Percentiles rank a stretch among this genome's conserved stretches.
Evolutionary conservation across 2,888 invertebrate genomes (phyloP).

Genomic region (Noctua pronuba): DNA sequence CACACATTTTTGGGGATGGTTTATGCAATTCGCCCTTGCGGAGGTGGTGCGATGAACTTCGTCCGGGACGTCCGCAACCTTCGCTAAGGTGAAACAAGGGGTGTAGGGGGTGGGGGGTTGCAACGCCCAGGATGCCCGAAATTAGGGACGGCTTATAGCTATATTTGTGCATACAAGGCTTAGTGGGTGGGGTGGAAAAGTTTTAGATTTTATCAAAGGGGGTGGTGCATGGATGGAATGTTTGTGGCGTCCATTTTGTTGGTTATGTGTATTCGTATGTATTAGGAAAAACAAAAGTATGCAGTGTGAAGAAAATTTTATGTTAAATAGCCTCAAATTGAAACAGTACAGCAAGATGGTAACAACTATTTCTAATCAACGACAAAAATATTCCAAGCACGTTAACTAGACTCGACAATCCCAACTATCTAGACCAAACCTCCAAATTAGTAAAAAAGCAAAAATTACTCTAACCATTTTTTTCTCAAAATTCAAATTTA

Average conservation of each 20-base stretch:
- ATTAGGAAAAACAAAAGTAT: background rate
- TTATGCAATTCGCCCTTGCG: conserved; percentile 70
- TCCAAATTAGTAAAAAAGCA: conserved; percentile 1
- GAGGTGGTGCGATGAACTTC: conserved; percentile 66
- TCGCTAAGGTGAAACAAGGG: conserved; percentile 61
- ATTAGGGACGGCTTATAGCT: conserved; percentile 49
- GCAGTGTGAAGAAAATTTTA: background rate
- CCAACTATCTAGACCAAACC: conserved; percentile 28
- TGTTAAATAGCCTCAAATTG: background rate
- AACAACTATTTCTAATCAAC: conserved; percentile 2
- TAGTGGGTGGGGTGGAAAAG: conserved; percentile 30
- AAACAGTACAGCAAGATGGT: background rate
- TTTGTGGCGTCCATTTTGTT: conserved; percentile 19
- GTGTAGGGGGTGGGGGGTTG: conserved; percentile 45
- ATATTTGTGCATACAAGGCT: conserved; percentile 42
- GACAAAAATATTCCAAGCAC: conserved; percentile 23
- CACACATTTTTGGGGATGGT: conserved; percentile 58
- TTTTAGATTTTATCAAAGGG: conserved; percentile 24
- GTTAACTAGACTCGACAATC: background rate
- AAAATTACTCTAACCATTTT: background rate
- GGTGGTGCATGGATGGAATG: conserved; percentile 10
- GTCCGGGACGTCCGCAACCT: conserved; percentile 68
- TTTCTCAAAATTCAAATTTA: conserved; percentile 25
- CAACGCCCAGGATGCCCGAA: conserved; percentile 62
- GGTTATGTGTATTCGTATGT: background rate